phyloP scores from a whole-genome alignment of 2,797 vertebrate genomes.

The Hipposideros larvatus region DNA sequence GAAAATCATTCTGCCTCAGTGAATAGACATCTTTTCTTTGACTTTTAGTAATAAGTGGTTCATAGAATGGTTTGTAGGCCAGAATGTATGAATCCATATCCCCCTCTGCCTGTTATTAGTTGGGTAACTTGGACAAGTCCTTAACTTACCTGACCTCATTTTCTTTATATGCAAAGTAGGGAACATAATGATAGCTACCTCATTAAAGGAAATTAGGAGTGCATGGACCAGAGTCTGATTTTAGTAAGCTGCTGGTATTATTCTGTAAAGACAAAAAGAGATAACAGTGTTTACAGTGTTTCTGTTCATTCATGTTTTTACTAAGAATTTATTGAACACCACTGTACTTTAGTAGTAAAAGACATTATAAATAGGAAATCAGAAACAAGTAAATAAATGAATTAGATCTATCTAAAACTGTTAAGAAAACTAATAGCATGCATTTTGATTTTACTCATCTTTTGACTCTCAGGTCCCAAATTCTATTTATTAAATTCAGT shows the following conservation, averaged over 20 bases:
- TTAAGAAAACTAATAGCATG: background rate
- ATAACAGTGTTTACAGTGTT: background rate
- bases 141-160: background rate
- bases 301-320: conserved; percentile 34
- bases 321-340: conserved; percentile 23
- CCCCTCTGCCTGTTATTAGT: background rate
- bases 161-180: background rate
- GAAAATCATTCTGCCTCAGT: conserved; percentile 6
- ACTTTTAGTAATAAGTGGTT: background rate
- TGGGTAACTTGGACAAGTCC: background rate
- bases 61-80: background rate
- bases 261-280: background rate
- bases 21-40: conserved; percentile 8
- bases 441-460: conserved; percentile 13
- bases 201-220: background rate
- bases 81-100: background rate
- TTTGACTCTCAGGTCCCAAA: background rate
- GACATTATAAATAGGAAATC: background rate
- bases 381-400: conserved; percentile 18
- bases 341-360: conserved; percentile 16
- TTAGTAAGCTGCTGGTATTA: background rate
- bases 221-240: background rate
- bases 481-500: conserved; percentile 21
- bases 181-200: background rate
- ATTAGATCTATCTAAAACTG: background rate